Base-by-base conservation (phyloP, 1,140 invertebrate species). In the Harlomillsia oculata region DNA sequence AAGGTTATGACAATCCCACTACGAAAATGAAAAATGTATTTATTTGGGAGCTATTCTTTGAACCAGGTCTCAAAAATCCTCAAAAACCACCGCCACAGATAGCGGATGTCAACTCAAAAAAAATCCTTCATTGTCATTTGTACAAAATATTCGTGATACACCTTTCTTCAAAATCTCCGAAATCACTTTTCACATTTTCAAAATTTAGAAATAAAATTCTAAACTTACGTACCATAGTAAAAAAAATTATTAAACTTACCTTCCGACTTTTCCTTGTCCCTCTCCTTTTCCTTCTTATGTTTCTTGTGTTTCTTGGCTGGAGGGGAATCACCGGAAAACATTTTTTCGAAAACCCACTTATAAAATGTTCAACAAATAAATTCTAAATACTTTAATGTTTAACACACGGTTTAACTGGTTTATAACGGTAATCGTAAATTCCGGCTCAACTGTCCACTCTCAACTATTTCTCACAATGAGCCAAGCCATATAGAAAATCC, bases 281-380 rank as follows among this genome's bases (percentile, higher is more conserved):
- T 57, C 9, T 64, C 76, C 65, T 72, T 74, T 26, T 81, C 79
- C 14, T 74, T 78, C 72, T 84, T 84, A 68, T 83, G 82, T 65
- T 84, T 85, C 71, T 84, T 85, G 66, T 84, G 82, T 65, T 84
- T 85, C 70, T 82, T 83, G 26, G 44, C n/a, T 4, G 50, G 39
- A 18, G 56, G 18, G n/a, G n/a, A n/a, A 26, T 63, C 55, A 28
- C n/a, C 52, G 32, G 30, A 55, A 49, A 39, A 20, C 36, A 49
- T 48, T 53, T 29, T 6, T 11, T 5, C 5, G 23, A 41, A 53
- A 41, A 40, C 16, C 21, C 39, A 53, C 20, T 53, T 18, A 45
- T 20, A 9, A n/a, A 5, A 14, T n/a, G 20, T 20, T 45, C 14
- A 23, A 20, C 16, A 9, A 21, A 39, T 39, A 14, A 11, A 39